Evolutionary conservation across 2,888 invertebrate genomes (phyloP).

Genomic region (Caenorhabditis sp.): DNA sequence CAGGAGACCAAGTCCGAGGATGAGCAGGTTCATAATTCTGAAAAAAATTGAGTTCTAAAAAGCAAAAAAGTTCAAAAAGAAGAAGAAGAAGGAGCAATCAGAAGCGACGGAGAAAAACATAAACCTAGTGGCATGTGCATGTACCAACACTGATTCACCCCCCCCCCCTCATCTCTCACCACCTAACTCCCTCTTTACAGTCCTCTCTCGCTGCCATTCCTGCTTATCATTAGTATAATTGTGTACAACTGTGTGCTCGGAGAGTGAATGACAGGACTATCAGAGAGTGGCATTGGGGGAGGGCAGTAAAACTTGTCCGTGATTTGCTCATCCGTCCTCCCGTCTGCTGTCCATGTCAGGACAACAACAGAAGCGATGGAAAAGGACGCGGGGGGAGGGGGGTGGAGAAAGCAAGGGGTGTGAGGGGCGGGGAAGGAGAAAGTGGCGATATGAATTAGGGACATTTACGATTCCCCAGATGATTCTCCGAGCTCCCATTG

Average conservation of each 20-base stretch:
- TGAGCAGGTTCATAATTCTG: constrained; percentile 40
- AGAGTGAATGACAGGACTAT: constrained; percentile 24
- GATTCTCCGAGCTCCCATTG: no score
- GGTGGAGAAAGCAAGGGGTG: no score
- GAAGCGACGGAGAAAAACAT: background rate
- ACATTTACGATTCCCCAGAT: constrained; percentile 63
- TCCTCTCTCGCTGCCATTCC: background rate
- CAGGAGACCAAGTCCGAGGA: constrained; percentile 36
- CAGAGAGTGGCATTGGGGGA: background rate
- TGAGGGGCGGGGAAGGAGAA: no score
- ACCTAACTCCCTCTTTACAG: background rate
- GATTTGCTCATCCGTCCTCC: constrained; percentile 39
- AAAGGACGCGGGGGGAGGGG: background rate
- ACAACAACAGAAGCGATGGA: constrained; percentile 53
- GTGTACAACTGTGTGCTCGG: constrained; percentile 6
- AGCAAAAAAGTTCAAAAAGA: background rate
- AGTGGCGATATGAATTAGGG: constrained; percentile 64
- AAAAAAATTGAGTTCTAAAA: background rate
- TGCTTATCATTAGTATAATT: constrained; percentile 6
- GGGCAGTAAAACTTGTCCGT: constrained; percentile 41
- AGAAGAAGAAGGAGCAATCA: background rate
- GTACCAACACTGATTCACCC: background rate
- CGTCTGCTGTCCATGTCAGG: constrained; percentile 25
- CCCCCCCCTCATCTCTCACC: constrained; percentile 8
- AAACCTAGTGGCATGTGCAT: no score